These are phyloP conservation scores for Maniola hyperantus DNA, from an alignment of 2,888 invertebrate genomes.

Conservation along the genomic window DNA sequence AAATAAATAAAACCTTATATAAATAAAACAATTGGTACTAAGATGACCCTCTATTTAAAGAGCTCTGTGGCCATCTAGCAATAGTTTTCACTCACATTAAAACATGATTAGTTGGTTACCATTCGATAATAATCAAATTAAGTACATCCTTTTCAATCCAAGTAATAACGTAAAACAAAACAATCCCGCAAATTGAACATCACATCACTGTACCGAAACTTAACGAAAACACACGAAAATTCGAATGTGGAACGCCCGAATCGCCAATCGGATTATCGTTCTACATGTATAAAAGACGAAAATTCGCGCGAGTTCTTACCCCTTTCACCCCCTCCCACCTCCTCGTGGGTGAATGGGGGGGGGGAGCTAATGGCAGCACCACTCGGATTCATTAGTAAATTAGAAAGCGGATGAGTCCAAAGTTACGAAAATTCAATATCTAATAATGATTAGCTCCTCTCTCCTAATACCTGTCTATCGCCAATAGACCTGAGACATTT, in stretches of 20 bases:
- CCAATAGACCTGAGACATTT: conserved; percentile 43
- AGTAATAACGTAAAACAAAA: conserved; percentile 45
- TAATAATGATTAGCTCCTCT: conserved; percentile 77
- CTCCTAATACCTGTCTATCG: conserved; percentile 73
- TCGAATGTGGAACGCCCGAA: conserved; percentile 78
- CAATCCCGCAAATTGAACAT: conserved; percentile 56
- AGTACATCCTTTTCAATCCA: conserved; percentile 13
- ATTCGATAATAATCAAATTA: not conserved
- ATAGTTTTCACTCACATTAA: too few relatives aligned
- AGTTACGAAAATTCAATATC: conserved; percentile 83
- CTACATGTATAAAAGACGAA: conserved; percentile 82
- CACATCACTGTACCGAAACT: conserved; percentile 59
- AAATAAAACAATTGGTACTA: too few relatives aligned
- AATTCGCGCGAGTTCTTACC: conserved; percentile 76
- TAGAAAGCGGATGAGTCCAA: conserved; percentile 83
- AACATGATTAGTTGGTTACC: too few relatives aligned
- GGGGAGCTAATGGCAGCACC: conserved; percentile 75
- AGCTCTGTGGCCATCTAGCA: too few relatives aligned
- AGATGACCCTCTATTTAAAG: too few relatives aligned
- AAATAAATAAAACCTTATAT: too few relatives aligned
- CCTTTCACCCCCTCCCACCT: conserved; percentile 57
- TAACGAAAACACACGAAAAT: conserved; percentile 71
- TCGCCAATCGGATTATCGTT: conserved; percentile 81
- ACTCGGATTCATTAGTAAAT: conserved; percentile 84
- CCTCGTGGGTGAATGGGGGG: conserved; percentile 42